Percentiles rank a stretch among this genome's conserved stretches.
Evolutionary conservation across 2,888 invertebrate species (phyloP).

Genomic region (Carcina quercana): DNA sequence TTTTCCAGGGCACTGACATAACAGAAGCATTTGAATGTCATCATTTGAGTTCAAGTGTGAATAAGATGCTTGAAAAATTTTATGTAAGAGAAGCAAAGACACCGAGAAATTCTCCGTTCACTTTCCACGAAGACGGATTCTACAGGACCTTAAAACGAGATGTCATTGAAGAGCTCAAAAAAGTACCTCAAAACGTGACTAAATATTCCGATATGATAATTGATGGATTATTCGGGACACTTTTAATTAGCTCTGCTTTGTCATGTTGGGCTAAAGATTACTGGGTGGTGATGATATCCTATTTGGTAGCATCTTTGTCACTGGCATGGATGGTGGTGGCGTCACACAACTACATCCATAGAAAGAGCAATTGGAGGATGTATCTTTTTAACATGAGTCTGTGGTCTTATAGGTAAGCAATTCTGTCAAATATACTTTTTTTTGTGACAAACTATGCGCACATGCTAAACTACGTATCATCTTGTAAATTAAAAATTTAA

Average conservation of each 20-base stretch:
- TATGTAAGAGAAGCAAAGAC: conserved; percentile 76
- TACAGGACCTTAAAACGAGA: conserved; percentile 79
- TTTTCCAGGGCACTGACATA: conserved; percentile 76
- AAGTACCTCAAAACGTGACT: conserved; percentile 43
- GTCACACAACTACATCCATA: conserved; percentile 87
- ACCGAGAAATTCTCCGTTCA: conserved; percentile 81
- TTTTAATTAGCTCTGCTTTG: conserved; percentile 41
- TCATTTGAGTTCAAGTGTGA: conserved; percentile 69
- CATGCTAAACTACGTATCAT: no score
- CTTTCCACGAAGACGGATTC: conserved; percentile 84
- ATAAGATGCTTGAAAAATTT: conserved; percentile 77
- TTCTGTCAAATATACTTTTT: no score
- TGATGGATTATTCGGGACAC: conserved; percentile 46
- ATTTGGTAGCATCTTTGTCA: conserved; percentile 51
- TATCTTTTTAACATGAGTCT: conserved; percentile 82
- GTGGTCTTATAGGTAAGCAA: conserved; percentile 78
- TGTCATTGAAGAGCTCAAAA: conserved; percentile 69
- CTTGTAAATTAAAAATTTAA: no score
- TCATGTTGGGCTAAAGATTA: conserved; percentile 38
- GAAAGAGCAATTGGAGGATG: conserved; percentile 85
- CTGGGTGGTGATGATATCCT: conserved; percentile 33
- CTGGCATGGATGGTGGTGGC: conserved; percentile 76
- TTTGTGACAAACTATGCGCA: no score
- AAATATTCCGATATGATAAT: conserved; percentile 37
- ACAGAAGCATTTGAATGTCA: conserved; percentile 77